Evolutionary conservation across 2,797 vertebrate genomes (phyloP).

Genomic region (Sternarchorhynchus goeldii): DNA sequence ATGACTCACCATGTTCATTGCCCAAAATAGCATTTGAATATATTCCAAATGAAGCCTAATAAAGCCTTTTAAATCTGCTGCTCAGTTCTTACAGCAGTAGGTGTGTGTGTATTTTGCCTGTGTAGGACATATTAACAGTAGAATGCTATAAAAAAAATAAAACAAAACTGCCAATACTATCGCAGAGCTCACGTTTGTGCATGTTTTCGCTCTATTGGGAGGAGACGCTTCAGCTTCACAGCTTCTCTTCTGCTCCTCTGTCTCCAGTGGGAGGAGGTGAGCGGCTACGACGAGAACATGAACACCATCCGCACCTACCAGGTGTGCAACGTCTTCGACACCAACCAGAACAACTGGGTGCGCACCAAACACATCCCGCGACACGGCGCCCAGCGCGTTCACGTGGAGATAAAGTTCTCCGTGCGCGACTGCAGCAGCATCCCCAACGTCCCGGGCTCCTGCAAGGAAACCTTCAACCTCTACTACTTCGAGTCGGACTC

Average conservation of each 20-base stretch:
- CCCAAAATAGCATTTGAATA: slow-evolving; percentile 44
- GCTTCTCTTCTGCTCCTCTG: slow-evolving; percentile 52
- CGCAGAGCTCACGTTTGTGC: slow-evolving; percentile 1
- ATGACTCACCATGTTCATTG: slow-evolving; percentile 34
- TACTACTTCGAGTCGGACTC: slow-evolving; percentile 91
- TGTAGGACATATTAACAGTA: too few species aligned
- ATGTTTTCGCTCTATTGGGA: background rate
- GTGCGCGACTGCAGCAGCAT: slow-evolving; percentile 96
- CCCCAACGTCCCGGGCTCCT: slow-evolving; percentile 93
- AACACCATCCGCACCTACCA: slow-evolving; percentile 97
- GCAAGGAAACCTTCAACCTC: slow-evolving; percentile 97
- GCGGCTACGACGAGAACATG: slow-evolving; percentile 96
- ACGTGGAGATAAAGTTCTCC: slow-evolving; percentile 97
- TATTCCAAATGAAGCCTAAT: slow-evolving; percentile 42
- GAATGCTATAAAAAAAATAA: slow-evolving; percentile 29
- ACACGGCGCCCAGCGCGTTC: slow-evolving; percentile 89
- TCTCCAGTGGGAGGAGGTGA: slow-evolving; percentile 95
- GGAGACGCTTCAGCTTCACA: slow-evolving; percentile 38
- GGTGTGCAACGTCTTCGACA: slow-evolving; percentile 94
- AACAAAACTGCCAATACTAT: slow-evolving; percentile 13
- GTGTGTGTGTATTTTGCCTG: background rate
- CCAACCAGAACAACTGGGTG: slow-evolving; percentile 97
- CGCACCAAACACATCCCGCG: slow-evolving; percentile 90
- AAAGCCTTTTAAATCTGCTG: slow-evolving; percentile 6
- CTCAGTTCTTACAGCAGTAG: background rate